phyloP scores from a whole-genome alignment of 2,888 invertebrate species.

The Dichetophora obliterata region DNA sequence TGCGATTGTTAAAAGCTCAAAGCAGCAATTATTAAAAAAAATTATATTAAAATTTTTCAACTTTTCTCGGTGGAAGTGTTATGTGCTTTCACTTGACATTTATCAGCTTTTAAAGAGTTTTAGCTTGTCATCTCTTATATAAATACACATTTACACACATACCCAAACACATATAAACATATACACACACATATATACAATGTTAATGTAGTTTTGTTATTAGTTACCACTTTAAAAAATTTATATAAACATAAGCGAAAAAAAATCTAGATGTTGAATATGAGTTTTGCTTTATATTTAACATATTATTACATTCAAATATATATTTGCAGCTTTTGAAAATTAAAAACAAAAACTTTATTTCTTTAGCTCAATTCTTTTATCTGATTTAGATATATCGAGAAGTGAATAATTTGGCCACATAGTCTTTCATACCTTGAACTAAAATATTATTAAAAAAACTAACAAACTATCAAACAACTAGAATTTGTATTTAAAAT shows the following conservation, averaged over 20 bases:
- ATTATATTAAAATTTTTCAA: no score
- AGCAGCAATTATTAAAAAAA: background rate
- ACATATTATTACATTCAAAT: background rate
- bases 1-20: background rate
- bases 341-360: background rate
- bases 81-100: background rate
- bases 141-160: background rate
- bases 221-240: constrained; percentile 14
- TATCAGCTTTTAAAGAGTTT: background rate
- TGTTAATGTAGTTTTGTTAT: constrained; percentile 21
- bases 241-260: background rate
- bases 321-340: constrained; percentile 25
- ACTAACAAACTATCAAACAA: no score
- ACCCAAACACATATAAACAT: background rate
- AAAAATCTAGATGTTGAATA: constrained; percentile 17
- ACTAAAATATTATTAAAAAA: no score
- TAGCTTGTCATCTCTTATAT: background rate
- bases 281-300: background rate
- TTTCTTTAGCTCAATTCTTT: background rate
- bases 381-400: no score
- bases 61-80: background rate
- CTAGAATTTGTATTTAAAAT: no score
- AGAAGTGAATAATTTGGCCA: no score
- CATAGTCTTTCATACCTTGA: no score
- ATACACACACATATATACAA: background rate